Evolutionary conservation across 2,888 invertebrate species (phyloP), one percentile per base, ranked within the genome.

Genomic region (Cephus runcator): DNA sequence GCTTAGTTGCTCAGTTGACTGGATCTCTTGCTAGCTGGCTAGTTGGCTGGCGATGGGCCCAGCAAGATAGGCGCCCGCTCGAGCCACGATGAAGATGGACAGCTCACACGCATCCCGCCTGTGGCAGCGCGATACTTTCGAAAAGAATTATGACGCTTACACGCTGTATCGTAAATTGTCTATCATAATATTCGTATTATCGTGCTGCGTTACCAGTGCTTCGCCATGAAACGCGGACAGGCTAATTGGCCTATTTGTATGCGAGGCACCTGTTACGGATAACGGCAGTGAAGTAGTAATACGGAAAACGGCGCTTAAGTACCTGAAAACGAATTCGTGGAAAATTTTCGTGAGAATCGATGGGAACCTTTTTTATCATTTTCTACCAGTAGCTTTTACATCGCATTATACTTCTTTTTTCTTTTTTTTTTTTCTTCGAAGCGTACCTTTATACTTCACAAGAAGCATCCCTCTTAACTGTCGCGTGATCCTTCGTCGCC

Each of bases 181-280:
- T 79, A 82, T 84, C 83, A 84, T 79, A 83, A 86, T 86, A 87
- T 86, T 85, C 82, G 83, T 85, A 86, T 87, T 87, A 87, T 86
- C 85, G 82, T 78, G 75, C 78, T 75, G 81, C 77, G 80, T 81
- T 79, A 79, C 76, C 76, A 75, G 79, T 23, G 34, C 71, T 77
- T 73, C 79, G 79, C 77, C 78, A 80, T 69, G 79, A 81, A 79
- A 85, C 82, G 82, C 81, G 83, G 79, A 80, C 81, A 81, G 78
- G 81, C 80, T 81, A 80, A 85, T 76, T 69, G 40, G 36, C 74
- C 36, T 71, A 56, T 77, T 73, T 73, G 77, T 69, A 76, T 76
- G 76, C 73, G 79, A 80, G 73, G 71, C 79, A 81, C 80, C 84
- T 86, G 86, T 82, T 77, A 31, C 36, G n/a, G 36, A 40, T 35